Percentiles rank a stretch among this genome's conserved stretches.
Conservation (phyloP, 1,140 invertebrate genomes). For the Anadara kagoshimensis region DNA sequence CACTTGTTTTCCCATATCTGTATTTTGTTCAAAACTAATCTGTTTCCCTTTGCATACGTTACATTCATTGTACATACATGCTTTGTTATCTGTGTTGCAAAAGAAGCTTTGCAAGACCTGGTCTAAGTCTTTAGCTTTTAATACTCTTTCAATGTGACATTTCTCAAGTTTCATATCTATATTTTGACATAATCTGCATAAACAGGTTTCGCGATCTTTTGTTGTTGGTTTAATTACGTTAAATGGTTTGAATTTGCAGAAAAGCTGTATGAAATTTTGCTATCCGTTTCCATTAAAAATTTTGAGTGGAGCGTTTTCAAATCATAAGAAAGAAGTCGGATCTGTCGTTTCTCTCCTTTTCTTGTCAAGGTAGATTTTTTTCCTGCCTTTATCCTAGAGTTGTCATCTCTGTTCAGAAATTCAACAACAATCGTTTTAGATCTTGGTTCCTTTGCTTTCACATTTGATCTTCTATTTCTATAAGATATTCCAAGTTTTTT, state of each 20-base stretch:
- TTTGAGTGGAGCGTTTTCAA: slow-evolving; percentile 26
- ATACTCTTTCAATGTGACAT: too few relatives aligned
- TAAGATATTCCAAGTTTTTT: slow-evolving; percentile 1
- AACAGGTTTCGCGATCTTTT: too few relatives aligned
- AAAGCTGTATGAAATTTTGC: slow-evolving; percentile 30
- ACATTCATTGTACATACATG: slow-evolving; percentile 29
- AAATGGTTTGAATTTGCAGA: slow-evolving; percentile 31
- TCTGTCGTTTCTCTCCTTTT: slow-evolving; percentile 20
- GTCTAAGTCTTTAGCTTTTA: too few relatives aligned
- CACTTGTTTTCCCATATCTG: slow-evolving; percentile 4
- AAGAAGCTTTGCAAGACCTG: too few relatives aligned
- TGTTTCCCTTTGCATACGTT: slow-evolving; percentile 2
- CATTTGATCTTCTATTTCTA: background rate
- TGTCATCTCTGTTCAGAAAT: slow-evolving; percentile 30
- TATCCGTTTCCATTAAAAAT: slow-evolving; percentile 20
- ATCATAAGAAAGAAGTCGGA: slow-evolving; percentile 18
- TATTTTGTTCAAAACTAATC: background rate
- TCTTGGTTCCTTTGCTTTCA: background rate
- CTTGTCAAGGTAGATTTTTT: slow-evolving; percentile 31
- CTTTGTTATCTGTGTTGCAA: too few relatives aligned
- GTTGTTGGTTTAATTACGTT: slow-evolving; percentile 5
- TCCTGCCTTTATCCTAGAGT: slow-evolving; percentile 29
- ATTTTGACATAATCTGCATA: too few relatives aligned
- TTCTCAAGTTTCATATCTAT: too few relatives aligned
- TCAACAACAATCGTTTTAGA: background rate